Base-by-base conservation (phyloP, 2,797 vertebrate species). In the Sparidentex hasta region DNA sequence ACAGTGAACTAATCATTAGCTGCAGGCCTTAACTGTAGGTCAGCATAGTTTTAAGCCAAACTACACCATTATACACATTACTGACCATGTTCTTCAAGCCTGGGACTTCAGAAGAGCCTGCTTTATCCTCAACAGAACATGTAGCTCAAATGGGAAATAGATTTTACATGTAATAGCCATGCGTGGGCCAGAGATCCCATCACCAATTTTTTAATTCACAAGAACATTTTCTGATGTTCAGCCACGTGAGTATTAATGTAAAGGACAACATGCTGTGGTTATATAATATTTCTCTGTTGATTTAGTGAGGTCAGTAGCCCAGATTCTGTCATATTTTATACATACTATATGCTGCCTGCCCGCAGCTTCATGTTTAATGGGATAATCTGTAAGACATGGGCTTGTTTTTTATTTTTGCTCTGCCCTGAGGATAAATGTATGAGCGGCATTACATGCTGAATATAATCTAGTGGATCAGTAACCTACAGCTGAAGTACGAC, bases 331-430 rank as follows among this genome's bases (percentile, higher is more conserved):
- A 83, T 89, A 78, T 87, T 77, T 74, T 68, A 74, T 71, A 61
- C 20, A 57, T 79, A 25, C 56, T 62, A 54, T 65, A 51, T 71
- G 56, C 62, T 17, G 44, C 48, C 65, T 67, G 6, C 80, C 61
- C n/a, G 29, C 47, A 68, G 78, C 79, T 78, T 51, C 27, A 51
- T 81, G 81, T 88, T 89, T 88, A 66, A 89, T 76, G 41, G 65
- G 66, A 84, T 90, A 88, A 93, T 91, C 90, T 76, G 57, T 13
- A 64, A 78, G 75, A 69, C 65, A 61, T 59, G 38, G 23, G 44
- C 70, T 44, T 85, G 76, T 74, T 63, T 68, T 79, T 79, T 61
- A 12, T 71, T 54, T 72, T 52, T 64, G 14, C 79, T 75, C 63
- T 76, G 67, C 84, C 71, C 79, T 51, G 41, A 74, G 79, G 78